Evolutionary conservation across 1,140 invertebrate genomes (phyloP).

Genomic region (Planococcus citri): DNA sequence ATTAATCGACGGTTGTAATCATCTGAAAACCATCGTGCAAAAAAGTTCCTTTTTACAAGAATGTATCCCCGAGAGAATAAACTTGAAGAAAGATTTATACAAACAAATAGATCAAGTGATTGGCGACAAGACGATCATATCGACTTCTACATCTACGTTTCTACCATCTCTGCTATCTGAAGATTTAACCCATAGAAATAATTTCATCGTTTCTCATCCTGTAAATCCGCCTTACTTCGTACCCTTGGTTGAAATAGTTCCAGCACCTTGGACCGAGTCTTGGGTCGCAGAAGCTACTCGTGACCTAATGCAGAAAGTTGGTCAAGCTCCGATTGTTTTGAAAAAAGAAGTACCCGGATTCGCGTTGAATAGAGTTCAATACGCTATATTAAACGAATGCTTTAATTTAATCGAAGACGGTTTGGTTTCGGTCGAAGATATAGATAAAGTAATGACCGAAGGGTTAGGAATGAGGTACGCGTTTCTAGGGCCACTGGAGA

Average conservation of each 20-base stretch:
- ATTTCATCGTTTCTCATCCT: conserved; percentile 75
- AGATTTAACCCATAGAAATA: conserved; percentile 58
- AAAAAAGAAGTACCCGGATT: conserved; percentile 82
- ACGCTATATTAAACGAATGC: conserved; percentile 85
- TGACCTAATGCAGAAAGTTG: conserved; percentile 72
- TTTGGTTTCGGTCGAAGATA: conserved; percentile 71
- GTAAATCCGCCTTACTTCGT: conserved; percentile 95
- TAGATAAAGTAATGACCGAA: conserved; percentile 87
- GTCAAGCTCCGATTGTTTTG: conserved; percentile 76
- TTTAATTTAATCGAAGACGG: conserved; percentile 78
- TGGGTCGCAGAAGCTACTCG: conserved; percentile 51
- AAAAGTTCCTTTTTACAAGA: conserved; percentile 70
- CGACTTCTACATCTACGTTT: conserved; percentile 85
- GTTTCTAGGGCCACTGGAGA: conserved; percentile 86
- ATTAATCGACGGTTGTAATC: conserved; percentile 57
- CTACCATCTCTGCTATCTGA: conserved; percentile 73
- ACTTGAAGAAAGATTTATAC: conserved; percentile 72
- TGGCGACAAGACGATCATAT: conserved; percentile 58
- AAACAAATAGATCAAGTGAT: conserved; percentile 60
- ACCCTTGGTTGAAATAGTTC: conserved; percentile 85
- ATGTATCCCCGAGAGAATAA: conserved; percentile 80
- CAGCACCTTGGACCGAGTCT: conserved; percentile 73
- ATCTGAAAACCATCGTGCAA: conserved; percentile 49
- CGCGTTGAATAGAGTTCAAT: conserved; percentile 88
- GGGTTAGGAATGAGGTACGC: conserved; percentile 90